Conservation (phyloP, 1,140 invertebrate species). For the Heliconius hermathena region DNA sequence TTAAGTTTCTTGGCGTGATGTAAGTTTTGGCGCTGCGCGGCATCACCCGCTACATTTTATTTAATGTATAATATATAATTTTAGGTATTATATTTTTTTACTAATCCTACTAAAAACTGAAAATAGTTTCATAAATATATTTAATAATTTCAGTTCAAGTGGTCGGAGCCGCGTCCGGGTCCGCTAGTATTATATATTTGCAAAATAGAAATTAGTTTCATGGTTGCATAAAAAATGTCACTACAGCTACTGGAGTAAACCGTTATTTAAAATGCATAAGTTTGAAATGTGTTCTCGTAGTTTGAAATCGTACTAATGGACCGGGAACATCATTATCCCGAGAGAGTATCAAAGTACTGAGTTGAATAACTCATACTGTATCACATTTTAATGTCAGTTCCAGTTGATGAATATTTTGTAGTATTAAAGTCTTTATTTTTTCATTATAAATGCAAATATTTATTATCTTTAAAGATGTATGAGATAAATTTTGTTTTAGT, state of each 20-base stretch:
- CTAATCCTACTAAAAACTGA: too few species aligned
- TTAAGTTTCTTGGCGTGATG: too few species aligned
- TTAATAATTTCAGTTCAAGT: too few species aligned
- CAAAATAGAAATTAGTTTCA: too few species aligned
- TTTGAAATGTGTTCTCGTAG: slow-evolving; percentile 14
- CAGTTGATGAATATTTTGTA: neutral
- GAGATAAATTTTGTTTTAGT: neutral
- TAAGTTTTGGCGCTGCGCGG: too few species aligned
- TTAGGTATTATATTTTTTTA: too few species aligned
- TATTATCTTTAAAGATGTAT: neutral
- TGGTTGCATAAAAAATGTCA: neutral
- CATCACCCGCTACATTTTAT: too few species aligned
- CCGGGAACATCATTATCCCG: slow-evolving; percentile 15
- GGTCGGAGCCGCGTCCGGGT: too few species aligned
- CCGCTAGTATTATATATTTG: too few species aligned
- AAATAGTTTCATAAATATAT: too few species aligned
- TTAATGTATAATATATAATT: too few species aligned
- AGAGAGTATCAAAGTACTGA: slow-evolving; percentile 15
- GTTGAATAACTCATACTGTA: slow-evolving; percentile 1
- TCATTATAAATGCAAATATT: neutral
- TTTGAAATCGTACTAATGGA: slow-evolving; percentile 18
- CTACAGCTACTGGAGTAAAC: neutral
- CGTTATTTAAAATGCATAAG: slow-evolving; percentile 14
- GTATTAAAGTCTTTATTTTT: neutral
- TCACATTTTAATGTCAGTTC: neutral